Base-by-base conservation (phyloP, 2,797 vertebrate genomes). In the Microctenopoma stevenorrisi region DNA sequence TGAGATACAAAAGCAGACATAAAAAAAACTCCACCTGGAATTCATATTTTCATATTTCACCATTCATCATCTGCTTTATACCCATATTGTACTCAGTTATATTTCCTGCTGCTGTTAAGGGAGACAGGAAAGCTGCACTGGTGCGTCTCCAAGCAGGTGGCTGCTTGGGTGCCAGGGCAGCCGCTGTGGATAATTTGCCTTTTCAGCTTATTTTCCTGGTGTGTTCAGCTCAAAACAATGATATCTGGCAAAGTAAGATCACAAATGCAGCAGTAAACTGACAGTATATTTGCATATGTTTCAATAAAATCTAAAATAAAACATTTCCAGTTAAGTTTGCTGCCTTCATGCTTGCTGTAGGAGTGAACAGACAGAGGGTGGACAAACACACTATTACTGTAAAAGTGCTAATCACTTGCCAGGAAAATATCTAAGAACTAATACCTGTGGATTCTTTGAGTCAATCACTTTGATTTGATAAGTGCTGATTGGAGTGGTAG, bases 41-140 rank as follows among this genome's bases (percentile, higher is more conserved):
- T 81, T 79, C 54, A 59, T 83, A 82, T 89, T 87, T 89, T 22
- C 22, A 22, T 22, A 22, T 22, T 22, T 22, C 22, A 71, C 79
- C 72, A 86, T 86, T 89, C 77, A 90, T 84, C 77, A 83, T 81
- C 79, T 74, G 66, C 53, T 72, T 87, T 74, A 71, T 79, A 61
- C 47, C 64, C 51, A 68, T 61, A 86, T 68, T 78, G 52, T 66
- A 44, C 71, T 65, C 76, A 13, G 56, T 71, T 81, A 59, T 84
- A 70, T 86, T 76, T 77, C 43, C 49, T 16, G 28, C 62, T 40
- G 35, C 58, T 77, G 75, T 73, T 72, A 46, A 57, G 77, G 64
- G 62, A 67, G 9, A 42, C 25, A 42, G 48, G 40, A 38, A 47
- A 56, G 63, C 43, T 69, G 61, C 52, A 59, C 63, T 76, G 65